Evolutionary conservation across 1,140 invertebrate species (phyloP), one percentile per base, ranked within the genome.

Genomic region (Cydia splendana): DNA sequence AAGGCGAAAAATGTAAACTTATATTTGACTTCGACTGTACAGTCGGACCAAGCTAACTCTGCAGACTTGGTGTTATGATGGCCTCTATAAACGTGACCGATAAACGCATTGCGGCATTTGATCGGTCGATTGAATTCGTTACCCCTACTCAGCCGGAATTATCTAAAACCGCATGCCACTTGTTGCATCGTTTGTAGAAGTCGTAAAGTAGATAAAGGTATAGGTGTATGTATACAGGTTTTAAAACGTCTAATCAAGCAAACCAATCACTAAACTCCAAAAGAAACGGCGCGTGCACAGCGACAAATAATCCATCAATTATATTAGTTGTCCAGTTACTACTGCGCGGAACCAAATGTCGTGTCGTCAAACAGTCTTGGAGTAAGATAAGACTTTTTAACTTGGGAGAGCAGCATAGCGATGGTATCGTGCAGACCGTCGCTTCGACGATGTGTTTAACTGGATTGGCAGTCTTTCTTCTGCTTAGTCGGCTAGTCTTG

Each of bases 271-370:
- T n/a, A 24, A 20, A 53, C 15, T n/a, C 51, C 1, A n/a, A 53
- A 53, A 53, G 13, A 53, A 20, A 9, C 15, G 57, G 57, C 67
- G 67, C 30, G 67, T 38, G 67, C 67, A 38, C 30, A 71, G 67
- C 67, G 67, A 71, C 67, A 71, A 71, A 71, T 71, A 34, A 38
- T 38, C 67, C 67, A 71, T 71, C 67, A 71, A 71, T 38, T 71
- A 71, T 38, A 71, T 71, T 71, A 71, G 67, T 38, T 71, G 34
- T 71, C 67, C 67, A 18, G 67, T 38, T 30, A 67, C 13, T 71
- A 38, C 57, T 18, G 57, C 15, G n/a, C 57, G 15, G 57, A 10
- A 62, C 9, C 5, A 20, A 62, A 24, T n/a, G 67, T 9, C 34
- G 6, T 67, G 9, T 1, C 24, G 30, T 2, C 65, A n/a, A 15